Evolutionary conservation across 2,113 vertebrate species (phyloP).

Genomic region (Cochlearius cochlearius): DNA sequence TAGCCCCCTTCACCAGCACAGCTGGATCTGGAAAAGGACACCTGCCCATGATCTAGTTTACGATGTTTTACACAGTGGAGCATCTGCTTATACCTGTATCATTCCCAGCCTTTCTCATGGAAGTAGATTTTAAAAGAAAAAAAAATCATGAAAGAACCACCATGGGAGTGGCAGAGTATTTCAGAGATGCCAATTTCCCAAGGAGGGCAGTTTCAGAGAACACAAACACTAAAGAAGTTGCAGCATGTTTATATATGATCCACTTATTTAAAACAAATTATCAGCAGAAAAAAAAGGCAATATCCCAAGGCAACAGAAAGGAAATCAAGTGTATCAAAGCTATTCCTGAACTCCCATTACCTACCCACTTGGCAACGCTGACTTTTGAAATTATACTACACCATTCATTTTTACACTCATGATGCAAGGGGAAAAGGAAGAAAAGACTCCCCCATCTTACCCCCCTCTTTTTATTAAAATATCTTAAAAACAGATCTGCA

Average conservation of each 20-base stretch:
- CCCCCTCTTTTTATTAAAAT: slow-evolving; percentile 6
- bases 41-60: background rate
- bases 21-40: background rate
- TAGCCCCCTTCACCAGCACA: background rate
- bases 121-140: background rate
- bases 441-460: background rate
- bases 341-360: slow-evolving; percentile 28
- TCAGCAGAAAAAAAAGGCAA: background rate
- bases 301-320: slow-evolving; percentile 41
- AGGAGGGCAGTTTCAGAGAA: background rate
- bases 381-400: background rate
- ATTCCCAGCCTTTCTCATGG: background rate
- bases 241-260: background rate
- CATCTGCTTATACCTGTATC: background rate
- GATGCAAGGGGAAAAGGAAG: background rate
- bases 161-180: background rate
- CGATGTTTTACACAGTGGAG: background rate
- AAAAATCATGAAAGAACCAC: background rate
- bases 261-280: slow-evolving; percentile 17
- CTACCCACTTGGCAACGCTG: background rate
- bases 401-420: background rate
- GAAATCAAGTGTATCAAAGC: slow-evolving; percentile 45
- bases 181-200: background rate
- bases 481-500: slow-evolving; percentile 51
- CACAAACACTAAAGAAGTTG: background rate